A percentile compares a stretch with the other conserved stretches of the same genome.
These are phyloP conservation scores for Lepidurus packardi DNA, from an alignment of 1,140 invertebrate species.

Conservation along the genomic window DNA sequence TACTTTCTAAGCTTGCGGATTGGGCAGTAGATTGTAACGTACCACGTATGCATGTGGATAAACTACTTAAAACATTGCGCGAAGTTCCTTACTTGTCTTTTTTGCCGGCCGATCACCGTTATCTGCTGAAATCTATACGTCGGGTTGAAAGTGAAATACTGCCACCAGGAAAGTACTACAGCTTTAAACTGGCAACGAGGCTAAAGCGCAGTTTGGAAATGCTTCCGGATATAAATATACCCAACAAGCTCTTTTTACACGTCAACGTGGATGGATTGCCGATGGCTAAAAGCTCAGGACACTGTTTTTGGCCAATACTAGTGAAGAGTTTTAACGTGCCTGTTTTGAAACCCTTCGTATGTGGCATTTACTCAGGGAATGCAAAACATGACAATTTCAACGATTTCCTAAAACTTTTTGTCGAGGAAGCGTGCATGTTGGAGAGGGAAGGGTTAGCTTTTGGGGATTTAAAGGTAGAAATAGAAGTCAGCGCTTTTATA, in stretches of 20 bases:
- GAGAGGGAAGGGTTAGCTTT: slow-evolving; percentile 4
- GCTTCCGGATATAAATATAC: not conserved
- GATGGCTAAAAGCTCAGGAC: not conserved
- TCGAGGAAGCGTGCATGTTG: not conserved
- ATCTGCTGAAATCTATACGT: slow-evolving; percentile 12
- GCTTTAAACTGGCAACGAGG: not conserved
- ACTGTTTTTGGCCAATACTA: not conserved
- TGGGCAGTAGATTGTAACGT: not conserved
- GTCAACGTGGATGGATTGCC: slow-evolving; percentile 4
- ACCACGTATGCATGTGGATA: not conserved
- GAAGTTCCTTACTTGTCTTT: not conserved
- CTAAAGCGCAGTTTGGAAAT: not conserved
- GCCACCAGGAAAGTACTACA: not conserved
- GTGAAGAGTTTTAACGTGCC: not conserved
- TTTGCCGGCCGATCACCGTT: not conserved
- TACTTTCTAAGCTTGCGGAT: not conserved
- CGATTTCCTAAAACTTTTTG: not conserved
- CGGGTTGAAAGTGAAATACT: not conserved
- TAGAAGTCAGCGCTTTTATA: slow-evolving; percentile 6
- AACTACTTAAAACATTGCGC: not conserved
- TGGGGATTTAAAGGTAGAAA: not conserved
- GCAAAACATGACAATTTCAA: not conserved
- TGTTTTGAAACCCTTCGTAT: slow-evolving; percentile 1
- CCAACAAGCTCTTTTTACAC: not conserved
- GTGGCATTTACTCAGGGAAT: not conserved